Base-by-base conservation (phyloP, 2,888 invertebrate genomes). In the Philaethria dido region DNA sequence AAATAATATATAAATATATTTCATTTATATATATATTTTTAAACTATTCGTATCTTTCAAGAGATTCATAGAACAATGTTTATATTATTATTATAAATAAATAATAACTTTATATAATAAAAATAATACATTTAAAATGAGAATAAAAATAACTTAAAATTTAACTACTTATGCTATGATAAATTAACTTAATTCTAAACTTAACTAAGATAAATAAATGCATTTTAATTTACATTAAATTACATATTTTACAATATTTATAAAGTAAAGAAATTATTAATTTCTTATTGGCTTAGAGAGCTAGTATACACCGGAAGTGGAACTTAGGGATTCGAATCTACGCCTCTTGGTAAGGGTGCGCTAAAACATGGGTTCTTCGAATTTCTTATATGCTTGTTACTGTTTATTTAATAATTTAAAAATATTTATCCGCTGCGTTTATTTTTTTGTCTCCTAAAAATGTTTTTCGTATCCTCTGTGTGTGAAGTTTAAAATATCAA, bases 201-300 rank as follows among this genome's bases (percentile, higher is more conserved):
- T 62, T 69, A 59, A 33, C 18, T 69, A 80, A 81, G 75, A 85
- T 88, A 86, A 88, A 88, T 89, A 88, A 88, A 88, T 89, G 85
- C 85, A 77, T 76, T 79, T 80, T 74, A 83, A 82, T 86, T 80
- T 87, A 88, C 84, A 86, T 47, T 62, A 61, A 52, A 65, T 67
- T 68, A 62, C 64, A 66, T 64, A 64, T 64, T 50, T 60, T 64
- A 62, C 55, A 66, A 69, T 64, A 64, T 62, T 62, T 52, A 62
- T 69, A 59, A 44, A 22, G 5, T 33, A 42, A 20, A 5, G 36
- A 52, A 39, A n/a, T 20, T 29, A 16, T 50, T n/a, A 18, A 36
- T 59, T 13, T 18, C 4, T 54, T 57, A 42, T 25, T 22, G 20
- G 20, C 64, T 65, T 71, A 73, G 73, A 72, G 73, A 73, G 72